Evolutionary conservation across 2,113 vertebrate species (phyloP), one percentile per base, ranked within the genome.

Genomic region (Anolis carolinensis): DNA sequence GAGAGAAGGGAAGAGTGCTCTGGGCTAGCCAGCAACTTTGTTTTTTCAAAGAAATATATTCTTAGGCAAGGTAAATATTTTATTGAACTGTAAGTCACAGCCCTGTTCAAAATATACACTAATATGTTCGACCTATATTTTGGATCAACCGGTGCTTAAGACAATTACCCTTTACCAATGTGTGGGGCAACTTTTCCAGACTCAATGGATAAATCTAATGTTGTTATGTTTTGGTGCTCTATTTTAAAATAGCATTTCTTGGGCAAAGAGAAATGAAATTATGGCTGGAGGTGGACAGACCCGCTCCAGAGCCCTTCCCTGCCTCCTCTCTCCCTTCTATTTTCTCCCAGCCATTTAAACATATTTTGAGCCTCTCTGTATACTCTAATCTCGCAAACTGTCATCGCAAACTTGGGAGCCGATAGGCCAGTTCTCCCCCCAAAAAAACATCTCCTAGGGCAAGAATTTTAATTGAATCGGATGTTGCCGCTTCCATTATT

Each of bases 381-480:
- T 78, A 0, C 92, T 48, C 89, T 92, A 85, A 94, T 93, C 87
- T 92, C 92, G 96, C 94, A 89, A 82, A 91, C 87, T 91, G 93
- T 90, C 95, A 93, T 44, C 91, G 70, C 90, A 36, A 88, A 90
- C 65, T 23, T 81, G 44, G 39, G 84, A 73, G 82, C 84, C 67
- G 81, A 48, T 89, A 92, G 85, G 81, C 84, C 77, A 65, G 10
- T 76, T 48, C 72, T 48, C 14, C 14, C 16, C 55, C 55, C 2
- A 59, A 59, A 59, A 59, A 88, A 88, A 27, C 6, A 65, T 85
- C 85, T 93, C 87, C 93, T 89, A 77, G 76, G 76, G 88, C 79
- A 30, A 90, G 90, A 89, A 88, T 68, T 90, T 95, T 86, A 92
- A 94, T 94, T 84, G 83, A 94, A 92, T 94, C 91, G 88, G 91